phyloP scores from a whole-genome alignment of 2,797 vertebrate genomes.

The Eleutherodactylus coqui region DNA sequence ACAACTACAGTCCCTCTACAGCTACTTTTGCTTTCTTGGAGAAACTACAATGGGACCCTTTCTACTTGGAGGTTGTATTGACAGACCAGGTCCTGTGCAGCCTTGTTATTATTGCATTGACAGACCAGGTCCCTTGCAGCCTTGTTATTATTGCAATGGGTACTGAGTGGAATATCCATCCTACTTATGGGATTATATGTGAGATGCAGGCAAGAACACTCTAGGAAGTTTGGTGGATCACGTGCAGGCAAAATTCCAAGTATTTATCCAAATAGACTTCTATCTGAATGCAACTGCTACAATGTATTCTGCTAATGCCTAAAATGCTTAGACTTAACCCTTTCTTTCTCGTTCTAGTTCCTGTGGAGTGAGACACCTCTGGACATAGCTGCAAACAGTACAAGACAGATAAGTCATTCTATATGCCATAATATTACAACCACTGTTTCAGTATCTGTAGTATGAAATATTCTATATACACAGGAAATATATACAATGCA shows the following conservation, averaged over 20 bases:
- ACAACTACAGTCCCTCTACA: slow-evolving; percentile 28
- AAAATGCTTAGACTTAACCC: slow-evolving; percentile 33
- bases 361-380: slow-evolving; percentile 13
- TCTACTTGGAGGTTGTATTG: slow-evolving; percentile 38
- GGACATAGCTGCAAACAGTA: slow-evolving; percentile 10
- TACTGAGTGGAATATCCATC: slow-evolving; percentile 43
- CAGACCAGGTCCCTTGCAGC: slow-evolving; percentile 26
- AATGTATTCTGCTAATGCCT: not conserved
- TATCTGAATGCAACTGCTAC: not conserved
- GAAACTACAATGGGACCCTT: slow-evolving; percentile 46
- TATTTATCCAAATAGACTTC: slow-evolving; percentile 30
- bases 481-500: not conserved
- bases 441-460: not conserved
- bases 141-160: slow-evolving; percentile 29
- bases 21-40: slow-evolving; percentile 53
- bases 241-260: not conserved
- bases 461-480: not conserved
- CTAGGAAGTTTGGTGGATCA: slow-evolving; percentile 8
- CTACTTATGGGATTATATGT: slow-evolving; percentile 7
- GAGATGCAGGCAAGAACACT: slow-evolving; percentile 15
- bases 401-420: slow-evolving; percentile 51
- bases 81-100: slow-evolving; percentile 27
- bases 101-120: slow-evolving; percentile 27
- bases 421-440: not conserved
- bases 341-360: slow-evolving; percentile 31